These are phyloP conservation scores for Belonocnema kinseyi DNA, from an alignment of 1,140 invertebrate genomes.

Conservation along the genomic window DNA sequence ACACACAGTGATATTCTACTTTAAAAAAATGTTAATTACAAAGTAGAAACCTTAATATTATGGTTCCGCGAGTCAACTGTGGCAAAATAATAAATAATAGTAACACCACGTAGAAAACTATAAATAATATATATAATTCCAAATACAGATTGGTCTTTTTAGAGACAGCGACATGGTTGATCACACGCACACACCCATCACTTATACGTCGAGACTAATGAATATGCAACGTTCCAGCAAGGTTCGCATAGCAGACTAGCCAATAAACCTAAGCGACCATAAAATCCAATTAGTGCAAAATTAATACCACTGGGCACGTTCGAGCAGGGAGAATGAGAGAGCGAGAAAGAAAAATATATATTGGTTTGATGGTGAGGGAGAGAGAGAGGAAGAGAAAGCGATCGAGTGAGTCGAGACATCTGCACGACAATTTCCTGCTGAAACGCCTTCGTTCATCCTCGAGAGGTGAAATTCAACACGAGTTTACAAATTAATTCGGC, in stretches of 20 bases:
- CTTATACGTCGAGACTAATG: conserved; percentile 53
- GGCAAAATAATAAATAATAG: conserved; percentile 13
- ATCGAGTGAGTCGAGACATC: conserved; percentile 23
- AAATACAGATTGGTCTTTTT: conserved; percentile 10
- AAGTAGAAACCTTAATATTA: too few relatives aligned
- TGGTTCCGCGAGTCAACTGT: too few relatives aligned
- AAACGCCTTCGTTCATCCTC: conserved; percentile 26
- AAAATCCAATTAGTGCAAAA: conserved; percentile 74
- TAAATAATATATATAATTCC: not conserved
- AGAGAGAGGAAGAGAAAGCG: conserved; percentile 33
- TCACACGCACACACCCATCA: conserved; percentile 35
- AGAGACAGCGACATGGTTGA: conserved; percentile 20
- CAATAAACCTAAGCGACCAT: conserved; percentile 72
- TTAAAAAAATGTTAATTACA: too few relatives aligned
- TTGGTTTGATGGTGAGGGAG: not conserved
- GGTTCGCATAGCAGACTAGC: conserved; percentile 50
- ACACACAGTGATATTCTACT: too few relatives aligned
- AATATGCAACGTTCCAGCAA: conserved; percentile 64
- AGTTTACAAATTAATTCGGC: not conserved
- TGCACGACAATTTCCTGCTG: conserved; percentile 20
- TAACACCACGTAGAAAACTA: conserved; percentile 19
- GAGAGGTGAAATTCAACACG: not conserved
- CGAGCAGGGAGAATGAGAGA: conserved; percentile 29
- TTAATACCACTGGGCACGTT: conserved; percentile 63
- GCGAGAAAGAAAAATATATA: conserved; percentile 12